phyloP scores from a whole-genome alignment of 2,113 vertebrate species.

The Oxygymnocypris stewartii region DNA sequence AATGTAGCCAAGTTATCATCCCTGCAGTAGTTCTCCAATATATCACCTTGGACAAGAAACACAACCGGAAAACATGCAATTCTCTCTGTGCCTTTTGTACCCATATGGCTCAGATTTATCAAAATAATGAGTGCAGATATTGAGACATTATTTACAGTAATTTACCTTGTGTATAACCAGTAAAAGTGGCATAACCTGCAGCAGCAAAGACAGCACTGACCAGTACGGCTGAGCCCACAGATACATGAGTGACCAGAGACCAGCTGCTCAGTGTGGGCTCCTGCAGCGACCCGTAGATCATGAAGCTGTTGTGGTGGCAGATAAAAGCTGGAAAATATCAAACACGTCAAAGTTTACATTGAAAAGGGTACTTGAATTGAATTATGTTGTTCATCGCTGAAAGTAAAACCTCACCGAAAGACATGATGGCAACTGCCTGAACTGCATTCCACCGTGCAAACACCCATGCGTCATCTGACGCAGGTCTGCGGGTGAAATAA shows the following conservation, averaged over 20 bases:
- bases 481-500: conserved; percentile 72
- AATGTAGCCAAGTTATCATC: conserved; percentile 88
- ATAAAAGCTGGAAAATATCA: conserved; percentile 86
- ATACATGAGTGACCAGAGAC: conserved; percentile 85
- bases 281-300: conserved; percentile 89
- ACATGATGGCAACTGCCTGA: conserved; percentile 92
- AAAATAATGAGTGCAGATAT: neutral
- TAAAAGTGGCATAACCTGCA: conserved; percentile 89
- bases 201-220: conserved; percentile 83
- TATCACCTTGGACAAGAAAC: conserved; percentile 77
- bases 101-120: neutral
- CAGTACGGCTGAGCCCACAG: conserved; percentile 79
- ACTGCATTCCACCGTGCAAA: conserved; percentile 89
- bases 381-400: neutral
- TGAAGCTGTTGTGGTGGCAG: conserved; percentile 95
- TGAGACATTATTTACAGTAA: neutral
- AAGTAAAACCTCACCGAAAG: conserved; percentile 83
- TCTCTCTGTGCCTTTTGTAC: too few species aligned
- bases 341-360: neutral
- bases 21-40: conserved; percentile 98
- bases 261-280: conserved; percentile 84
- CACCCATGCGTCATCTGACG: conserved; percentile 84
- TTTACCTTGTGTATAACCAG: conserved; percentile 92
- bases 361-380: neutral
- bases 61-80: neutral